A percentile compares a stretch with the other conserved stretches of the same genome.
Conservation (phyloP, 2,888 invertebrate genomes). For the Arge pagana region DNA sequence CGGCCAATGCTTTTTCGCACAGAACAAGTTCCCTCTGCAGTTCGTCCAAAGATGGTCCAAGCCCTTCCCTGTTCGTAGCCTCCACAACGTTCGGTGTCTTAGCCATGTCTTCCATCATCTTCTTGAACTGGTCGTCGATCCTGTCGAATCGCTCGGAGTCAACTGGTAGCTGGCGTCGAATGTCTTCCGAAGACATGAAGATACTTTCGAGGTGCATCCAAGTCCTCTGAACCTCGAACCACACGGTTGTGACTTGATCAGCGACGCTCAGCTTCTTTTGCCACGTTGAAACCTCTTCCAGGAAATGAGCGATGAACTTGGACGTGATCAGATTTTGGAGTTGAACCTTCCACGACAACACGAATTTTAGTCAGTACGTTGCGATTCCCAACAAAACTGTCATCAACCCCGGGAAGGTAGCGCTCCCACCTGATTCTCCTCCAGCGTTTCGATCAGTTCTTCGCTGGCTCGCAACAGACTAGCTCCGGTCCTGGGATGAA, state of each 20-base stretch:
- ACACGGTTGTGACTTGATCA: slow-evolving; percentile 89
- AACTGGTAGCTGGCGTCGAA: slow-evolving; percentile 89
- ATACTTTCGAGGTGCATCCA: slow-evolving; percentile 98
- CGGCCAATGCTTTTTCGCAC: slow-evolving; percentile 95
- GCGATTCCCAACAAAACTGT: slow-evolving; percentile 6
- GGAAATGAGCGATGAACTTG: slow-evolving; percentile 94
- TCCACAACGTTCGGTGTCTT: slow-evolving; percentile 87
- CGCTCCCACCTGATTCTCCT: slow-evolving; percentile 86
- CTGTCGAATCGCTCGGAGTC: slow-evolving; percentile 91
- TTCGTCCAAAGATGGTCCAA: slow-evolving; percentile 78
- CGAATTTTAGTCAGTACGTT: slow-evolving; percentile 12
- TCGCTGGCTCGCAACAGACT: slow-evolving; percentile 87
- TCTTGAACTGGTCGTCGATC: slow-evolving; percentile 88
- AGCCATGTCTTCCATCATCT: slow-evolving; percentile 76
- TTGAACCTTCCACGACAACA: slow-evolving; percentile 69
- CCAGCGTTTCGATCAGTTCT: slow-evolving; percentile 93
- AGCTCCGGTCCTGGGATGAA: slow-evolving; percentile 85
- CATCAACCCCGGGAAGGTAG: not conserved
- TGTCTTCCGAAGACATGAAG: slow-evolving; percentile 97
- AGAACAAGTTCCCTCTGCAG: slow-evolving; percentile 85
- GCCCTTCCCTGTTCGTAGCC: slow-evolving; percentile 84
- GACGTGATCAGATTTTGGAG: slow-evolving; percentile 95
- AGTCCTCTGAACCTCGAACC: slow-evolving; percentile 96
- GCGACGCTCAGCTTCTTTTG: slow-evolving; percentile 90
- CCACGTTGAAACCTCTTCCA: slow-evolving; percentile 94